phyloP scores from a whole-genome alignment of 2,113 vertebrate genomes.

The Isurus oxyrinchus region DNA sequence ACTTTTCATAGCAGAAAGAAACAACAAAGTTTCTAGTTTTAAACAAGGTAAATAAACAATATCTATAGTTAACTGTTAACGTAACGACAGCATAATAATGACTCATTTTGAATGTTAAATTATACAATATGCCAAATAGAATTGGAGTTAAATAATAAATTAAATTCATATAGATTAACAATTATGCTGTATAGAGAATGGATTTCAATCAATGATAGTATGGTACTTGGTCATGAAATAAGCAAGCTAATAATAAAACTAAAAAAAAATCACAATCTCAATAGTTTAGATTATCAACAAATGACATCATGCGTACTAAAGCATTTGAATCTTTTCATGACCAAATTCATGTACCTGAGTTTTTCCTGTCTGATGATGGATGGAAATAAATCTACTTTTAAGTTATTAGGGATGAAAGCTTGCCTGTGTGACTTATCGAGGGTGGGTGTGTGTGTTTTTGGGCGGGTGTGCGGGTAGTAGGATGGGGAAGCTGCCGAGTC shows the following conservation, averaged over 20 bases:
- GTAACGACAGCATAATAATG: not conserved
- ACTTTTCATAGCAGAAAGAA: not conserved
- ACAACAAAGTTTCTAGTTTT: not conserved
- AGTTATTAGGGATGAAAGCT: not conserved
- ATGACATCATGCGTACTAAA: not conserved
- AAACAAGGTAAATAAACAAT: not conserved
- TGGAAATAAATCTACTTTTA: not conserved
- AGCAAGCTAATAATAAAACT: not conserved
- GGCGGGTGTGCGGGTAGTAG: not conserved
- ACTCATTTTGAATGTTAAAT: not conserved
- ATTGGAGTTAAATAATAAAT: not conserved
- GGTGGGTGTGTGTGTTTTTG: too few species aligned
- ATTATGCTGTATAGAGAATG: too few species aligned
- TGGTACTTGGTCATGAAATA: not conserved
- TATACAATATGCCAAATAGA: not conserved
- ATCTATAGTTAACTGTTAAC: not conserved
- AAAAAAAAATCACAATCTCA: not conserved
- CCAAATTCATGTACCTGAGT: not conserved
- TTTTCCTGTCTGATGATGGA: not conserved
- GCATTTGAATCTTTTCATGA: not conserved
- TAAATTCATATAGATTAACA: not conserved
- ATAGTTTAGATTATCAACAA: not conserved
- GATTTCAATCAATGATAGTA: not conserved
- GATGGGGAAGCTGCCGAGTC: slow-evolving; percentile 21
- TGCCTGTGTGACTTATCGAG: not conserved